Base-by-base conservation (phyloP, 2,888 invertebrate species). In the Mellilla xanthometata region DNA sequence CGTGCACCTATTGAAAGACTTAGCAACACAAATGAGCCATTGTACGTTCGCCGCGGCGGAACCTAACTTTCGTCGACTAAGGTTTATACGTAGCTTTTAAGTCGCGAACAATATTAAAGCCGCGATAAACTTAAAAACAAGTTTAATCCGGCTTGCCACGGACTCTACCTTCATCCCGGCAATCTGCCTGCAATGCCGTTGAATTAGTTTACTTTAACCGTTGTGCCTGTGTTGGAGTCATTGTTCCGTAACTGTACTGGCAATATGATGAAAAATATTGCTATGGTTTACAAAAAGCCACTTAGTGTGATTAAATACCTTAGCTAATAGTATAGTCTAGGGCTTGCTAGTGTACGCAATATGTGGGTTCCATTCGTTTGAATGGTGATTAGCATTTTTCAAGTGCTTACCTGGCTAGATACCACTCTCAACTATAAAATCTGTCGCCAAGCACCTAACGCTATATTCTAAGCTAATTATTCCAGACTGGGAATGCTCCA, bases 41-140 rank as follows among this genome's bases (percentile, higher is more conserved):
- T 72, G 68, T 68, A 64, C 63, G 57, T 61, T 56, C 56, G 47
- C 49, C 42, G 65, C 62, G 63, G 62, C 54, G 38, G 67, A 63
- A 65, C 64, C 56, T 62, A 66, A 76, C 69, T 75, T 69, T 56
- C 58, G 59, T 60, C 62, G 56, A 68, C 65, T 63, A 62, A 70
- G 72, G 72, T 81, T 80, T 81, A 79, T 78, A 77, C 70, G 72
- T 72, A 70, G 71, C 74, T 74, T 81, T 81, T 78, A 84, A 85
- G 81, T 81, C 63, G 73, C 70, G 79, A 86, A 86, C 86, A 85
- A 86, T 85, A 84, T 85, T 85, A 86, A 81, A 84, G 79, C 82
- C 65, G 72, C 78, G 80, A 81, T 86, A 83, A 87, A 85, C 83
- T 86, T 84, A 84, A 84, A 85, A 86, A 86, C 84, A 83, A 85